Evolutionary conservation across 2,888 invertebrate genomes (phyloP), one percentile per base, ranked within the genome.

Genomic region (Calliphora vomitoria): DNA sequence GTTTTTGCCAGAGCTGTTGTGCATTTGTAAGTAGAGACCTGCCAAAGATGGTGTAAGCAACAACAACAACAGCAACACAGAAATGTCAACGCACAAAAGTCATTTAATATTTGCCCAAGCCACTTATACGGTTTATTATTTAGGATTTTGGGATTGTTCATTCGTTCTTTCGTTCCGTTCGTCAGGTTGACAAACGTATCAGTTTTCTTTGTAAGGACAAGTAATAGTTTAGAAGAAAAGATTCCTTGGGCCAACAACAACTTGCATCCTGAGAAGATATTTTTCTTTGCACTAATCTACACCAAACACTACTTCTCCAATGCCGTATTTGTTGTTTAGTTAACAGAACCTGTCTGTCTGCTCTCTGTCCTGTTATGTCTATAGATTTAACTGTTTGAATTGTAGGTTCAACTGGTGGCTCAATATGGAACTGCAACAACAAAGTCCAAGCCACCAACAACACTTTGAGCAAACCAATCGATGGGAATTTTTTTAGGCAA

Each of bases 181-280:
- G 83, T 89, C 85, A 87, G 88, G 85, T 87, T 88, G 82, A 89
- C 88, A 88, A 78, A 78, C 78, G 64, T 88, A 88, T 89, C 89
- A 74, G 88, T 88, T 88, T 86, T 86, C 83, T 50, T 72, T 18
- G 31, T 86, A 50, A 68, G 55, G 58, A 78, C n/a, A 60, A 71
- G 47, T 41, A 62, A 31, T 20, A 50, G 20, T 20, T 25, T 53
- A 20, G 44, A 50, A 68, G 25, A 66, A 58, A 80, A 71, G 66
- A 68, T 72, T 78, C 31, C 41, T 66, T 60, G n/a, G n/a, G 60
- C 47, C 87, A 87, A 85, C 87, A 87, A 85, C 87, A 87, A 85
- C 55, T 53, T 58, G 47, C 60, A 78, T 87, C 79, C 82, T 87
- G 87, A 82, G 87, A 87, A 82, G 50, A 81, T 18, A 41, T 74